Conservation (phyloP, 1,140 invertebrate species). For the honey bee (Apis mellifera) region DNA sequence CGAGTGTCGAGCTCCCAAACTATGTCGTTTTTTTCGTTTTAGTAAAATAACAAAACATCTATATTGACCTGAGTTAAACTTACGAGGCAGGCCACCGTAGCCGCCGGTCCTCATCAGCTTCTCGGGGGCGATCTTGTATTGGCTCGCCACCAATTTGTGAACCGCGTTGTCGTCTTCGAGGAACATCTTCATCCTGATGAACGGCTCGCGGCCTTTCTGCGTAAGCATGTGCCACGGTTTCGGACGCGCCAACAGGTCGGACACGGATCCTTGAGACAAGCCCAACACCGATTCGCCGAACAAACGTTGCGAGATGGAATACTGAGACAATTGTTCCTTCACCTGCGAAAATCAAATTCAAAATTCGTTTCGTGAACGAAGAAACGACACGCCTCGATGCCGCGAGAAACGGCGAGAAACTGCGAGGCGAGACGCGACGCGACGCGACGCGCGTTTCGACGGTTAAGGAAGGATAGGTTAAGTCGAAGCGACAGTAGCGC, state of each 20-base stretch:
- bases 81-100: conserved; percentile 92
- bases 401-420: no score
- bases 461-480: no score
- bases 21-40: conserved; percentile 62
- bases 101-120: conserved; percentile 97
- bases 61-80: conserved; percentile 83
- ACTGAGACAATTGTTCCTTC: conserved; percentile 98
- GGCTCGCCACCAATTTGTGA: conserved; percentile 96
- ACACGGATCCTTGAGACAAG: conserved; percentile 97
- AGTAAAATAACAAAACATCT: conserved; percentile 81
- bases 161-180: conserved; percentile 98
- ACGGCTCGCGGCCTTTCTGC: conserved; percentile 97
- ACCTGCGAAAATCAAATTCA: conserved; percentile 82
- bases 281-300: conserved; percentile 99
- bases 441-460: no score
- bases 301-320: conserved; percentile 98
- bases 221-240: conserved; percentile 99
- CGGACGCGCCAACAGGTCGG: conserved; percentile 95
- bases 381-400: no score
- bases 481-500: no score
- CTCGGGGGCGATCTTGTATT: conserved; percentile 98
- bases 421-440: no score
- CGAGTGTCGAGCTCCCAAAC: conserved; percentile 72
- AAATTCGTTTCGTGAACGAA: no score
- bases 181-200: conserved; percentile 99